Base-by-base conservation (phyloP, 1,140 invertebrate species). In the Pseudomyrmex sp. region DNA sequence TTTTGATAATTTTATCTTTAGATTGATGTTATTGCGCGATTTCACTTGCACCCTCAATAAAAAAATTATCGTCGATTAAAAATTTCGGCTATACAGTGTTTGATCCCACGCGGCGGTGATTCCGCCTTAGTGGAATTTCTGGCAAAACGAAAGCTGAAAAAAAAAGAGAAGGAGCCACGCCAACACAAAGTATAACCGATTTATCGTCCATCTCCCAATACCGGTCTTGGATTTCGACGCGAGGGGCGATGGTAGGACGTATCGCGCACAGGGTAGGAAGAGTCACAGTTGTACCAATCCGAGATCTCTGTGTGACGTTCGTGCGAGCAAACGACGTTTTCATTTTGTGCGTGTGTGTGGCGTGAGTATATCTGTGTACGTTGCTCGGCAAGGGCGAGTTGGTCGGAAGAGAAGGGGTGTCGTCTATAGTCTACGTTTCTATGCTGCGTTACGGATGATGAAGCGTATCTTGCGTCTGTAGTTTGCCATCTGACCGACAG, bases 121-220 rank as follows among this genome's bases (percentile, higher is more conserved):
- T 72, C 8, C 44, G n/a, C 5, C 12, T 80, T 4, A 54, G 2
- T 13, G 44, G 44, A 48, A 50, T 80, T 72, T 10, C 20, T 26
- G n/a, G 20, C 15, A 9, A 7, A 13, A 50, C 1, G 0, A 26
- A 46, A 72, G 56, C 23, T 7, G 15, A 35, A 79, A 61, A 18
- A 8, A 18, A 70, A 9, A 35, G n/a, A 46, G 56, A 12, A 35
- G n/a, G n/a, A 66, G 10, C 4, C 44, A 58, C 23, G 18, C n/a
- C 50, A 59, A 85, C 58, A 15, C 4, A 52, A 88, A 63, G 75
- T 56, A 46, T 23, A 59, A 15, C 35, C 59, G 68, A 85, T 89
- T 88, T 89, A 89, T 88, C 75, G 87, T 80, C 86, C 76, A 82
- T 89, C 72, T 88, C 76, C 77, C 79, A 87, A 87, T 87, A 85